Conservation (phyloP, 1,140 invertebrate genomes). For the Atta cephalotes region DNA sequence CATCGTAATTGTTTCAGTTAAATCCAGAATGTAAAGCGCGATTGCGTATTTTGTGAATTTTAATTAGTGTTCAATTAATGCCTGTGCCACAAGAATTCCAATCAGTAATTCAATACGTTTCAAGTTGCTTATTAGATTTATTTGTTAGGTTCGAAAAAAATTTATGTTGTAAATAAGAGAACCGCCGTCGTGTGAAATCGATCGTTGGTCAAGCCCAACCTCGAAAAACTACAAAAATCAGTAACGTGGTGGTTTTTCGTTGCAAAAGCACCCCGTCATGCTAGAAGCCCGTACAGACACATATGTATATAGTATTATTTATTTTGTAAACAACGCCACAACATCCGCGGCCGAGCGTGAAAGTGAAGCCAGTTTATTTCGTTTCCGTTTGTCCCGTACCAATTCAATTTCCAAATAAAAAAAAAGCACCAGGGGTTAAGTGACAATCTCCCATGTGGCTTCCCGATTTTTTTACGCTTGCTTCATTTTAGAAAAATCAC, state of each 20-base stretch:
- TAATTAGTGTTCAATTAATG: constrained; percentile 30
- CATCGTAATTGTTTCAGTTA: constrained; percentile 3
- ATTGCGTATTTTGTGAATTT: constrained; percentile 18
- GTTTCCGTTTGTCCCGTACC: constrained; percentile 51
- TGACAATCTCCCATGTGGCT: constrained; percentile 52
- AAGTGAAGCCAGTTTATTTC: constrained; percentile 69
- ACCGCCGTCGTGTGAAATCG: constrained; percentile 50
- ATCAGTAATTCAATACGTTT: constrained; percentile 7
- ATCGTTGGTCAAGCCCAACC: constrained; percentile 43
- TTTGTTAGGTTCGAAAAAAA: constrained; percentile 18
- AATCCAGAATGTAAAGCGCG: background rate
- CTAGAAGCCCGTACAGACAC: background rate
- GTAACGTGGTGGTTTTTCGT: constrained; percentile 39
- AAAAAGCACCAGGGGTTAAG: constrained; percentile 51
- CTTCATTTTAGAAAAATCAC: constrained; percentile 61
- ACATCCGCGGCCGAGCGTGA: constrained; percentile 64
- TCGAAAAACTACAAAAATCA: constrained; percentile 55
- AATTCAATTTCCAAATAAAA: constrained; percentile 60
- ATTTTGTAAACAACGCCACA: constrained; percentile 66
- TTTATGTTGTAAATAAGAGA: constrained; percentile 45
- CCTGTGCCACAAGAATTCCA: background rate
- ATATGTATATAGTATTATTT: constrained; percentile 69
- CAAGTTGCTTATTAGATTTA: constrained; percentile 30
- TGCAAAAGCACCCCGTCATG: constrained; percentile 41
- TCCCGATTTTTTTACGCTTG: constrained; percentile 44